Evolutionary conservation across 2,888 invertebrate species (phyloP), one percentile per base, ranked within the genome.

Genomic region (Penaeus monodon): DNA sequence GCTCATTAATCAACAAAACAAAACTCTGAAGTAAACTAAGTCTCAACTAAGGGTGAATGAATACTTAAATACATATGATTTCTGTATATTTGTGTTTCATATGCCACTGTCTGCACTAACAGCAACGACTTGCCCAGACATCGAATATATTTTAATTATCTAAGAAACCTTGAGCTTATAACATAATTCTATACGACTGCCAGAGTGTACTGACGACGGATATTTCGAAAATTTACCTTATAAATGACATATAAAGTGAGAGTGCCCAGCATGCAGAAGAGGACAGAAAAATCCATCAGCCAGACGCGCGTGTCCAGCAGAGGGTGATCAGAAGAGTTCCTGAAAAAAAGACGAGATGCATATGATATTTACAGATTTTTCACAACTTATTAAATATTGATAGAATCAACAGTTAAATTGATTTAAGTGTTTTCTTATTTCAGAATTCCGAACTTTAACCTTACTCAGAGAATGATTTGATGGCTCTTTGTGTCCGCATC

Each of bases 191-290:
- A 17, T 17, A 57, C 10, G 57, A 57, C 57, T 57, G 17, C 10
- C 17, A 14, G 12, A 49, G 1, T 49, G 3, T 1, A 49, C 49
- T 49, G 14, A 4, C 14, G 57, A 57, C 17, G 17, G 3, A 20
- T 17, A 1, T 17, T 57, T 14, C 1, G 17, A 12, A 17, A 17
- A 57, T 57, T 57, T 57, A 57, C 57, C 29, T 90, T 89, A 81
- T 90, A 88, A 29, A 91, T 87, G 73, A 91, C 90, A 87, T 90
- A 91, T 17, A 91, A 68, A 14, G 89, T 91, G 7, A 90, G 73
- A 8, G 90, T 90, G 20, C 90, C 91, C 80, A 90, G 78, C 80
- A 90, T 81, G 86, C 90, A 89, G 44, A 90, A 85, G 64, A 90
- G 88, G 74, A 88, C 80, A 14, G 90, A 87, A 22, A 90, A 65